Evolutionary conservation across 2,888 invertebrate species (phyloP), one percentile per base, ranked within the genome.

Genomic region (Pyralis farinalis): DNA sequence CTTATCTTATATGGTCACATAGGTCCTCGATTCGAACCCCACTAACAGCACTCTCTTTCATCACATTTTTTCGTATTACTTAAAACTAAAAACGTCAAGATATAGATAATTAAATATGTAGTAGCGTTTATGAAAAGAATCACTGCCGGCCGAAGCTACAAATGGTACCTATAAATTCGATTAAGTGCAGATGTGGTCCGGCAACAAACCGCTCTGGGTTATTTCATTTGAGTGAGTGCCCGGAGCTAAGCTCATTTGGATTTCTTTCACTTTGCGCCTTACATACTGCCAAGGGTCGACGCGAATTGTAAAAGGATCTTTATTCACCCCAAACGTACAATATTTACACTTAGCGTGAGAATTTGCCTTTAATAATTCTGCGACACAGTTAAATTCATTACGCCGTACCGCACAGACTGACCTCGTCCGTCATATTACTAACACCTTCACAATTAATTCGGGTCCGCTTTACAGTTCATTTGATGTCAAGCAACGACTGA

Each of bases 321-420:
- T 25, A n/a, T 2, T 25, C 7, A 7, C n/a, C n/a, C n/a, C n/a
- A n/a, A 4, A 25, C n/a, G 7, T 1, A 25, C 25, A 7, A 25
- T 25, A 25, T 25, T 25, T 25, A 8, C 25, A 25, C 25, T 25
- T 25, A 25, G 1, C 25, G 25, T n/a, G n/a, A 7, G 5, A 25
- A 25, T 8, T 25, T 2, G 25, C 8, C 25, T n/a, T 25, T 25
- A 5, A 8, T 4, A 25, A 25, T 25, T 25, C n/a, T 25, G 25
- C 25, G 3, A 25, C 25, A 25, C 7, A 3, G 25, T 25, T 25
- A 25, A 25, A 25, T 25, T 25, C 7, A 25, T 25, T 25, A 25
- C 25, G 39, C 51, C 47, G 51, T 47, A 51, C 48, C 55, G 54
- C 7, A 25, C 7, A 25, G 5, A 8, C 25, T 32, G 41, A 20